A percentile compares a stretch with the other conserved stretches of the same genome.
Conservation (phyloP, 2,888 invertebrate genomes). For the Halictus quadricinctus region DNA sequence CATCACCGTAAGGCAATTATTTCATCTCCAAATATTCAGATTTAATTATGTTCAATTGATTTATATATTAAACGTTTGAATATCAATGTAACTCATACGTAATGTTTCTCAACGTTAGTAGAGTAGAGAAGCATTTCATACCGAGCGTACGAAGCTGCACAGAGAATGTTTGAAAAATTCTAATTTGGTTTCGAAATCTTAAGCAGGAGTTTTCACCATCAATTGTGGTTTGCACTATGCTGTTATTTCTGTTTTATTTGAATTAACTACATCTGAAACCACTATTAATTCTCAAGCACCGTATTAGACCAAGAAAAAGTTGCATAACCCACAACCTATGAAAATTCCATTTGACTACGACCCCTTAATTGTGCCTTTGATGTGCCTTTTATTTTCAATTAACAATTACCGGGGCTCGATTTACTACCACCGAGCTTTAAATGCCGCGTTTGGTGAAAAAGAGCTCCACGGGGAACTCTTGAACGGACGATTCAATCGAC, state of each 20-base stretch:
- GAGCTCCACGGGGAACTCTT: background rate
- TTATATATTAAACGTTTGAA: background rate
- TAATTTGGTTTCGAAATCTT: background rate
- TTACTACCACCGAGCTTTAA: constrained; percentile 2
- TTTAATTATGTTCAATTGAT: background rate
- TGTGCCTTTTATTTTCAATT: background rate
- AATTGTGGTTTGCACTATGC: no score
- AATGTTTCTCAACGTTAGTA: no score
- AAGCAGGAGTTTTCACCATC: background rate
- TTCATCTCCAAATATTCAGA: background rate
- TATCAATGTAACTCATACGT: no score
- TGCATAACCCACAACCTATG: background rate
- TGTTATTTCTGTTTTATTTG: background rate
- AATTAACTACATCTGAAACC: background rate
- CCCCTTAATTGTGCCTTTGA: background rate
- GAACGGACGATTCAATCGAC: background rate
- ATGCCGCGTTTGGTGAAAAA: background rate
- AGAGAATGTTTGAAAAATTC: background rate
- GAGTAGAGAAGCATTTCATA: no score
- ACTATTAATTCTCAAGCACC: background rate
- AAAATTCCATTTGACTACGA: background rate
- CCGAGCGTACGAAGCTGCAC: background rate
- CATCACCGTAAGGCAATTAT: background rate
- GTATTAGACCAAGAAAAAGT: background rate
- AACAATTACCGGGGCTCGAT: background rate